A percentile compares a stretch with the other conserved stretches of the same genome.
phyloP scores from a whole-genome alignment of 2,888 invertebrate species.

The Serrognathus titanus region DNA sequence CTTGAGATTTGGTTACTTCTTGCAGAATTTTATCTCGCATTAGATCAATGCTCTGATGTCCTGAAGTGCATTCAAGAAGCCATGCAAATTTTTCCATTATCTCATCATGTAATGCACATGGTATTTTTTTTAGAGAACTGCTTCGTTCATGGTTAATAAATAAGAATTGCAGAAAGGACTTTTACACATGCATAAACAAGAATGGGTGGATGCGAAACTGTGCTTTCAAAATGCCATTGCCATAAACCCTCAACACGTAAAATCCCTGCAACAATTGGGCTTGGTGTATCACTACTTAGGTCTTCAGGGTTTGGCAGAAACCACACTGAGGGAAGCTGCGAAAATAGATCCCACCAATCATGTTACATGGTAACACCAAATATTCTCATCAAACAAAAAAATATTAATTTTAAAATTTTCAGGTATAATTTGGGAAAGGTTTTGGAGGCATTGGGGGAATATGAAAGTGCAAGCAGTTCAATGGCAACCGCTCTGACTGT shows the following conservation, averaged over 20 bases:
- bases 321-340: conserved; percentile 81
- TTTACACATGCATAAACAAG: conserved; percentile 76
- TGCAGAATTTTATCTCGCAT: conserved; percentile 77
- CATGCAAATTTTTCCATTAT: conserved; percentile 81
- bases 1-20: conserved; percentile 83
- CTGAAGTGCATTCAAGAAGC: conserved; percentile 90
- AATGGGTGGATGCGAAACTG: conserved; percentile 84
- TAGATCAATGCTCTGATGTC: conserved; percentile 78
- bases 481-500: conserved; percentile 87
- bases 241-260: conserved; percentile 89
- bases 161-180: conserved; percentile 67
- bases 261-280: conserved; percentile 81
- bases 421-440: conserved; percentile 89
- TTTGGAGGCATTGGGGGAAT: conserved; percentile 79
- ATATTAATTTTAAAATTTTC: conserved; percentile 5
- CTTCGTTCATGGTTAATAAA: no score
- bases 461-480: conserved; percentile 84
- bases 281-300: conserved; percentile 85
- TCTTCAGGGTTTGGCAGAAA: conserved; percentile 90
- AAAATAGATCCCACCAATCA: conserved; percentile 84
- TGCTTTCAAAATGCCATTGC: conserved; percentile 93
- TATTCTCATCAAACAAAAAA: background rate
- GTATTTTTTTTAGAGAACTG: conserved; percentile 48
- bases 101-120: conserved; percentile 90
- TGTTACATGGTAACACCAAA: conserved; percentile 72